phyloP scores from a whole-genome alignment of 1,140 invertebrate genomes.

The Harlomillsia oculata region DNA sequence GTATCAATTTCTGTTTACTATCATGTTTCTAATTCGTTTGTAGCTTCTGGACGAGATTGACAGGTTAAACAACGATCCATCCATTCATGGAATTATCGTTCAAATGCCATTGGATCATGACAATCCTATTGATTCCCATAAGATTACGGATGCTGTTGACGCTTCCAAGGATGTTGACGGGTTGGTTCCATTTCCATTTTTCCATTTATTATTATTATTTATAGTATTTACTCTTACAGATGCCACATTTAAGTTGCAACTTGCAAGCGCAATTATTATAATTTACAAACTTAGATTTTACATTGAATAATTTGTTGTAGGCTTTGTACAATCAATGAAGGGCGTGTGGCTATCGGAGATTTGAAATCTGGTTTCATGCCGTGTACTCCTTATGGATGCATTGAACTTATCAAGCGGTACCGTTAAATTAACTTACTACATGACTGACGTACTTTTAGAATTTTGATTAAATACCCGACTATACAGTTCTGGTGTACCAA shows the following conservation, averaged over 20 bases:
- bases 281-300: not conserved
- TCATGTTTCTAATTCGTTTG: slow-evolving; percentile 19
- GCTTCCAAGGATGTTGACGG: slow-evolving; percentile 92
- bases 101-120: slow-evolving; percentile 88
- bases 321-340: slow-evolving; percentile 82
- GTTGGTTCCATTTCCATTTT: slow-evolving; percentile 43
- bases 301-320: slow-evolving; percentile 43
- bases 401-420: slow-evolving; percentile 82
- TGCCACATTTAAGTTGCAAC: not conserved
- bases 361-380: slow-evolving; percentile 70
- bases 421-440: too few species aligned
- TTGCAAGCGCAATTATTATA: not conserved
- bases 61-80: slow-evolving; percentile 70
- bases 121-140: slow-evolving; percentile 69
- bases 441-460: too few species aligned
- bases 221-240: not conserved
- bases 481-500: slow-evolving; percentile 63
- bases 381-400: slow-evolving; percentile 84
- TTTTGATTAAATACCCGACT: slow-evolving; percentile 38
- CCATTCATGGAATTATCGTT: slow-evolving; percentile 90
- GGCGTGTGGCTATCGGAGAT: slow-evolving; percentile 73
- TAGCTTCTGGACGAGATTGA: slow-evolving; percentile 59
- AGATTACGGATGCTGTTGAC: slow-evolving; percentile 74
- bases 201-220: not conserved
- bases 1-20: not conserved